phyloP scores from a whole-genome alignment of 2,888 invertebrate species.

The Chironomus riparius region DNA sequence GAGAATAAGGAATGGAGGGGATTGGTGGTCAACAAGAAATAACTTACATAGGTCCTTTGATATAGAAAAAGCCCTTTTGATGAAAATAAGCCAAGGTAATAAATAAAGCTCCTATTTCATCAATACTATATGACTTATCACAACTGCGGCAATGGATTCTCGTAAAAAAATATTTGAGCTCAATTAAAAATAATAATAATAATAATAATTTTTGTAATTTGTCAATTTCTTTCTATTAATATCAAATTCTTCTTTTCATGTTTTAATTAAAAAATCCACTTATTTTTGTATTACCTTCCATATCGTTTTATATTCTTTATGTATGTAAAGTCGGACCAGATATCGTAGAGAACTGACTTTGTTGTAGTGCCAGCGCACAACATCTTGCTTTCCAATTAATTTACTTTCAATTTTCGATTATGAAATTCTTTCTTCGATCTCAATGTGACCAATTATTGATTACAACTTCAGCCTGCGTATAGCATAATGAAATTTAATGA shows the following conservation, averaged over 20 bases:
- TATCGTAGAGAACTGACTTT: constrained; percentile 27
- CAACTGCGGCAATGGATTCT: background rate
- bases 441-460: constrained; percentile 6
- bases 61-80: too few species aligned
- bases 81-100: too few species aligned
- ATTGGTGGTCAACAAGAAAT: too few species aligned
- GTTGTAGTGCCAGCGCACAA: constrained; percentile 26
- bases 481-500: too few species aligned
- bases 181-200: too few species aligned
- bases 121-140: too few species aligned
- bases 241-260: background rate
- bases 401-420: constrained; percentile 22
- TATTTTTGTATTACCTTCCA: background rate
- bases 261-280: background rate
- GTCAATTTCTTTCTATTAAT: constrained; percentile 1
- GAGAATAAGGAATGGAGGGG: too few species aligned
- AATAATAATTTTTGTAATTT: background rate
- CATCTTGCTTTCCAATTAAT: constrained; percentile 14
- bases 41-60: too few species aligned
- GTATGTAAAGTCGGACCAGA: constrained; percentile 14
- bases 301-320: background rate
- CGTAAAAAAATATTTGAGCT: background rate
- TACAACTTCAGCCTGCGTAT: background rate
- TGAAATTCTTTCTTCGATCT: background rate
- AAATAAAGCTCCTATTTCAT: too few species aligned